Evolutionary conservation across 2,888 invertebrate genomes (phyloP).

Genomic region (Pseudoips prasinana): DNA sequence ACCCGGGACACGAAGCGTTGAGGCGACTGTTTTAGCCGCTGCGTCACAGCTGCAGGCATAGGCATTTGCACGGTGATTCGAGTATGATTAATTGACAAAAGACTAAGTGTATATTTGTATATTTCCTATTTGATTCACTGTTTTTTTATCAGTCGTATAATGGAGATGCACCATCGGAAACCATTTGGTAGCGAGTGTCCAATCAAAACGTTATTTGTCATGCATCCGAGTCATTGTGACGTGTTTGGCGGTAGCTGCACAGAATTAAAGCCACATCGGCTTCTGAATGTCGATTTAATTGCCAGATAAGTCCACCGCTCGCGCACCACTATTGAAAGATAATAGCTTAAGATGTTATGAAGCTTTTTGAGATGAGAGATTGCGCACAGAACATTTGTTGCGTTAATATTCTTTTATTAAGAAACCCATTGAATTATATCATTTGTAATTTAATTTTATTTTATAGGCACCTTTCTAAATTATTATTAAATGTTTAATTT

Average conservation of each 20-base stretch:
- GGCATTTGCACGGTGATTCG: no score
- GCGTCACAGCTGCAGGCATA: no score
- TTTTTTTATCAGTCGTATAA: constrained; percentile 18
- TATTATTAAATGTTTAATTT: background rate
- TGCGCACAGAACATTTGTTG: constrained; percentile 35
- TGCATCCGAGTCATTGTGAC: constrained; percentile 75
- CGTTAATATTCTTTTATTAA: constrained; percentile 30
- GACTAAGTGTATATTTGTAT: no score
- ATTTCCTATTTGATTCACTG: no score
- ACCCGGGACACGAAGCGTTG: no score
- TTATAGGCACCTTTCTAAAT: background rate
- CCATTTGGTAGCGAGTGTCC: constrained; percentile 55
- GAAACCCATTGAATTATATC: background rate
- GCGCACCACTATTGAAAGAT: constrained; percentile 74
- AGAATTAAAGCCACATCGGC: constrained; percentile 73
- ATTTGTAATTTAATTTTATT: constrained; percentile 7
- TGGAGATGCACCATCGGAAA: constrained; percentile 37
- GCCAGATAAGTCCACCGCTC: constrained; percentile 73
- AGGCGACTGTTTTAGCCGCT: no score
- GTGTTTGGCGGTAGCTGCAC: constrained; percentile 70
- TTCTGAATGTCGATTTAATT: constrained; percentile 82
- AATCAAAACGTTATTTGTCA: constrained; percentile 81
- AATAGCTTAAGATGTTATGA: constrained; percentile 74
- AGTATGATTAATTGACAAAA: no score
- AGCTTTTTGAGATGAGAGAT: constrained; percentile 61